Evolutionary conservation across 2,888 invertebrate genomes (phyloP), one percentile per base, ranked within the genome.

Genomic region (Tubiluchus corallicola): DNA sequence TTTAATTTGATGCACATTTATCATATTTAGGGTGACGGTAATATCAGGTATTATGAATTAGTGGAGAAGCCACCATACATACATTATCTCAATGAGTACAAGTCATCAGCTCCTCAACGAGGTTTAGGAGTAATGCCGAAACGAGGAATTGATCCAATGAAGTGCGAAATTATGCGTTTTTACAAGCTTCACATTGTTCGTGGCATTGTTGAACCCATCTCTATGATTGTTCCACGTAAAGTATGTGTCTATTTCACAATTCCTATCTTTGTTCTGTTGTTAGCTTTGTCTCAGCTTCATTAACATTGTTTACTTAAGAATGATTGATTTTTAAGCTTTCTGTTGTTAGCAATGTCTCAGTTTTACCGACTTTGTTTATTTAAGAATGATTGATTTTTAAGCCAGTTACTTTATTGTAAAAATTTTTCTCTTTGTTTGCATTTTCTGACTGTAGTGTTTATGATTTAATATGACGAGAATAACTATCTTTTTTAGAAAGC

Each of bases 181-280:
- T 96, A 87, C 71, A 76, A 94, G 55, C 74, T 96, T 47, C 92
- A 92, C 67, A 39, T 50, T 37, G 62, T 65, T n/a, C 64, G 64
- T 50, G 57, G 59, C 40, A 48, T 90, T 43, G 88, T 90, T 65
- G 94, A 94, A 73, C 82, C 80, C 51, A 74, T 88, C 47, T 85
- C 90, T n/a, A 90, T 96, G 88, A 92, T 92, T 45, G 94, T 94
- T 46, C 94, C 94, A 18, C 74, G 94, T 63, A 92, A 92, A 71
- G 76, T 75, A 58, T 57, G 20, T 13, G 42, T 37, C 3, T 13
- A 29, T 13, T 21, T 44, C 17, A 16, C 13, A 15, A n/a, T 19
- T 13, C 44, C 17, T 42, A 9, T n/a, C 15, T 38, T 17, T 37
- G 37, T 21, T 21, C 17, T 39, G 17, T 2, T 43, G 42, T 42